Conservation (phyloP, 2,113 vertebrate genomes). For the Lophius piscatorius region DNA sequence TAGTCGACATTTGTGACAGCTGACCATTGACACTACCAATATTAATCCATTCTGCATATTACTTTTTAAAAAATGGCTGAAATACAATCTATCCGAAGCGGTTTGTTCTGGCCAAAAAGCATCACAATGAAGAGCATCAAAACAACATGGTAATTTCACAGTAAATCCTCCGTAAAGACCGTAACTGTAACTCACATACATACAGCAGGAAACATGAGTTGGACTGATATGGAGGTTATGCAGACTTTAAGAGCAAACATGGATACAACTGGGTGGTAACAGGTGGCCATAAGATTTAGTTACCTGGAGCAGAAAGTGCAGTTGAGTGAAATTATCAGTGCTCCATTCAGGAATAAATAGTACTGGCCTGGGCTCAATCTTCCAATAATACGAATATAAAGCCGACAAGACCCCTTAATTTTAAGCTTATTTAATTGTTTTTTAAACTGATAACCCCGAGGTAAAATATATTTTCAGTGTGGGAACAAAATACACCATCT, state of each 20-base stretch:
- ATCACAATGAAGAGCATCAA: constrained; percentile 58
- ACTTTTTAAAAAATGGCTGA: constrained; percentile 53
- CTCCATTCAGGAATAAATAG: constrained; percentile 1
- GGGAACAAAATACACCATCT: not conserved
- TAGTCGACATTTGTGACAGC: constrained; percentile 51
- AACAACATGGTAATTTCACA: constrained; percentile 73
- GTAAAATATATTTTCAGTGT: not conserved
- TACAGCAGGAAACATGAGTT: constrained; percentile 39
- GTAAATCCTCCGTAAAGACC: constrained; percentile 77
- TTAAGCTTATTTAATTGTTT: not conserved
- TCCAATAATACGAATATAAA: not conserved
- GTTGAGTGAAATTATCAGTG: constrained; percentile 13
- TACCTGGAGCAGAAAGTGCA: constrained; percentile 37
- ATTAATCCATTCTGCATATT: constrained; percentile 28
- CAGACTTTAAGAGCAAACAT: constrained; percentile 49
- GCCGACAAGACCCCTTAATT: not conserved
- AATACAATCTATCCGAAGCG: constrained; percentile 57
- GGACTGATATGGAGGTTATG: constrained; percentile 54
- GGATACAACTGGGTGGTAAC: constrained; percentile 50
- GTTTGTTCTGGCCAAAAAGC: constrained; percentile 31
- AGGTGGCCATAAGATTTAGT: constrained; percentile 66
- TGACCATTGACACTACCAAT: constrained; percentile 43
- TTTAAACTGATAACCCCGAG: not conserved
- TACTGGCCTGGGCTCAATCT: not conserved
- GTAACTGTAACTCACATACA: constrained; percentile 69